Conservation (phyloP, 2,888 invertebrate species). For the Orchesella flavescens region DNA sequence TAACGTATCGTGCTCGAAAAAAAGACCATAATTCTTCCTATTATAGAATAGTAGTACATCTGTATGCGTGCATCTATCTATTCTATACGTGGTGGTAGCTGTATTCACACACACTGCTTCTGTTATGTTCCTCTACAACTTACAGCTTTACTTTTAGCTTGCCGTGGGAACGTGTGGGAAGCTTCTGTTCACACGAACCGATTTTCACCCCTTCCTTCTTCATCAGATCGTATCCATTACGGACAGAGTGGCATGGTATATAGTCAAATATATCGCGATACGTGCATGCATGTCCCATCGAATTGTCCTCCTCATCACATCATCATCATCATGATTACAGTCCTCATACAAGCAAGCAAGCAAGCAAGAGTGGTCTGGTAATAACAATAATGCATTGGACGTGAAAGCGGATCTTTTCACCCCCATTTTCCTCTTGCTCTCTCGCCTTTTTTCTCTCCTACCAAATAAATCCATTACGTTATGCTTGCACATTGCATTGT, state of each 20-base stretch:
- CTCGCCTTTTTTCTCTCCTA: neutral
- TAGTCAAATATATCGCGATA: neutral
- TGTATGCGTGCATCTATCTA: conserved; percentile 37
- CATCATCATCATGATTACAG: conserved; percentile 5
- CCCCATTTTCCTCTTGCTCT: conserved; percentile 9
- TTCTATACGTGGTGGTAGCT: neutral
- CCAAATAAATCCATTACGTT: conserved; percentile 17
- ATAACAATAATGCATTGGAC: conserved; percentile 26
- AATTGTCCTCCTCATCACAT: conserved; percentile 51
- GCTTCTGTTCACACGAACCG: conserved; percentile 71
- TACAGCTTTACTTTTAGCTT: conserved; percentile 22
- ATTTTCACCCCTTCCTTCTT: conserved; percentile 67
- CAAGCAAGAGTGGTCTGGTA: no score
- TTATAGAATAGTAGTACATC: neutral
- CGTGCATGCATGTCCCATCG: conserved; percentile 38
- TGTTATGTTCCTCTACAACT: conserved; percentile 15
- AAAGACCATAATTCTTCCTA: conserved; percentile 9
- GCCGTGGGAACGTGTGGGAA: conserved; percentile 69
- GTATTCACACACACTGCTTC: conserved; percentile 25
- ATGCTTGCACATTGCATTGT: conserved; percentile 9
- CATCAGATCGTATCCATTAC: conserved; percentile 26
- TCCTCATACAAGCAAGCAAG: neutral
- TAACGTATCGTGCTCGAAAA: conserved; percentile 36
- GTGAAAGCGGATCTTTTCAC: conserved; percentile 52
- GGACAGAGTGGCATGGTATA: neutral